Evolutionary conservation across 2,888 invertebrate species (phyloP).

Genomic region (Eupelmus urozonus): DNA sequence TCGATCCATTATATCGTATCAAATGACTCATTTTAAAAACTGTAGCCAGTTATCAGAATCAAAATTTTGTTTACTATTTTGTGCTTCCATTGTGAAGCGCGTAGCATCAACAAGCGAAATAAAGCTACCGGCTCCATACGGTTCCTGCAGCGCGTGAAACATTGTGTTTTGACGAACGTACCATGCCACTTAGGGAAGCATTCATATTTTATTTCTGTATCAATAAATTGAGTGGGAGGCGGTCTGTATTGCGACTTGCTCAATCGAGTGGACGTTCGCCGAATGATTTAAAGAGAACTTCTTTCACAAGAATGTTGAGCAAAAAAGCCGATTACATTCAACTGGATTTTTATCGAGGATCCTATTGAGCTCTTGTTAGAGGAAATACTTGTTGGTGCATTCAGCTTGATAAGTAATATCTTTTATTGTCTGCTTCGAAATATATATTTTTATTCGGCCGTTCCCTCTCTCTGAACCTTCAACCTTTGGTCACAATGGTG

Average conservation of each 20-base stretch:
- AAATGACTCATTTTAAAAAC: no score
- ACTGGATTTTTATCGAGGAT: constrained; percentile 26
- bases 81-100: no score
- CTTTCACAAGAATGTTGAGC: constrained; percentile 5
- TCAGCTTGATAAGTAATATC: constrained; percentile 48
- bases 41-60: no score
- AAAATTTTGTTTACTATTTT: no score
- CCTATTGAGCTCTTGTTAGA: constrained; percentile 23
- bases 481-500: no score
- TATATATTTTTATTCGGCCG: background rate
- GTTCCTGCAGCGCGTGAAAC: no score
- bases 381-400: constrained; percentile 24
- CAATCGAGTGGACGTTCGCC: constrained; percentile 24
- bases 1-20: no score
- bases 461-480: no score
- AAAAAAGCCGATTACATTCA: constrained; percentile 36
- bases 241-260: constrained; percentile 19
- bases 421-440: constrained; percentile 27
- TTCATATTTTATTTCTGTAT: constrained; percentile 28
- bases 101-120: no score
- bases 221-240: background rate
- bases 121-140: no score
- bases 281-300: constrained; percentile 28
- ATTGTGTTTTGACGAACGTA: background rate
- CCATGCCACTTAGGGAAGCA: background rate